These are phyloP conservation scores for Agrochola lychnidis DNA, from an alignment of 2,888 invertebrate species.

Conservation along the genomic window DNA sequence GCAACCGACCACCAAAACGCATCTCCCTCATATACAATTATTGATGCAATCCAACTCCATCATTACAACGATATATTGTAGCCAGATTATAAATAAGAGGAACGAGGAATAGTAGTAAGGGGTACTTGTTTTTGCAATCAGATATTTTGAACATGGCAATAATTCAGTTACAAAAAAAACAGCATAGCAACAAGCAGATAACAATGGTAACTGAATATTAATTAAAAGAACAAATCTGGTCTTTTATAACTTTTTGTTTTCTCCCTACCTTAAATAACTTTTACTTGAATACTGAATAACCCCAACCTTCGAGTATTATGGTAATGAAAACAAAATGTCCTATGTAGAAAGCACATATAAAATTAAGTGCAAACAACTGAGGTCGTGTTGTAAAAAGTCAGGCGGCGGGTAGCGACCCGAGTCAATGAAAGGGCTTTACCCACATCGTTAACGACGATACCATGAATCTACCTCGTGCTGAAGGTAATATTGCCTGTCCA, in stretches of 20 bases:
- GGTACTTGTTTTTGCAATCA: background rate
- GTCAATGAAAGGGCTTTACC: conserved; percentile 62
- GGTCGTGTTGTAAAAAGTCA: conserved; percentile 56
- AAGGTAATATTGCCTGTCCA: conserved; percentile 56
- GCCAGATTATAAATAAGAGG: conserved; percentile 10
- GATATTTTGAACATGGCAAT: background rate
- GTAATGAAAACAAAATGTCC: conserved; percentile 56
- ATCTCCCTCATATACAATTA: conserved; percentile 9
- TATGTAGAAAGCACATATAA: conserved; percentile 49
- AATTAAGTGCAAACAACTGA: conserved; percentile 61
- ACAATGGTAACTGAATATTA: background rate
- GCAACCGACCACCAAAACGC: conserved; percentile 40
- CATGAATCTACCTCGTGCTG: conserved; percentile 52
- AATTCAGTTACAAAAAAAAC: background rate
- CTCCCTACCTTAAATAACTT: background rate
- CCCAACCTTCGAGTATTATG: conserved; percentile 26
- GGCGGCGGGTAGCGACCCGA: conserved; percentile 42
- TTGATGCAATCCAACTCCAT: conserved; percentile 32
- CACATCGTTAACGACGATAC: conserved; percentile 56
- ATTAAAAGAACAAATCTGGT: conserved; percentile 14
- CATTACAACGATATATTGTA: background rate
- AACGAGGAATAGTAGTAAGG: background rate
- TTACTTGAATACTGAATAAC: conserved; percentile 39
- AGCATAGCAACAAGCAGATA: conserved; percentile 35
- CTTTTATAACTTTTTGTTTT: conserved; percentile 4